These are phyloP conservation scores for Drosophila greeni DNA, from an alignment of 2,888 invertebrate species.

Conservation along the genomic window DNA sequence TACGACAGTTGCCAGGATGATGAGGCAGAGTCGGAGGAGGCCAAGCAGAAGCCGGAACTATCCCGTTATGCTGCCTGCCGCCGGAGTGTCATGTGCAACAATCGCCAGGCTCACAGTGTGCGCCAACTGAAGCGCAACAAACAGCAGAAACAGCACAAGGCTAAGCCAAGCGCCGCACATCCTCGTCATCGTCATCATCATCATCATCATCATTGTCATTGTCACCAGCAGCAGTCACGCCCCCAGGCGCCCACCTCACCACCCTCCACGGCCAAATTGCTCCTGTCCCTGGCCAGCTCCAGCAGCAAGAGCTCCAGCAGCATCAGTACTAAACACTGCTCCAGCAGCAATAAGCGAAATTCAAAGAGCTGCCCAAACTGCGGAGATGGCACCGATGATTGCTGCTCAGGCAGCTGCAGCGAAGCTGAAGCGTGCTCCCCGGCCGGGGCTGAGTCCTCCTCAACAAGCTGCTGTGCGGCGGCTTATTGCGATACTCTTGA, in stretches of 20 bases:
- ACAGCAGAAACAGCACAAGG: conserved; percentile 38
- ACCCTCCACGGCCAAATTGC: conserved; percentile 61
- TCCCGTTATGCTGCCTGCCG: conserved; percentile 64
- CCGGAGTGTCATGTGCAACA: conserved; percentile 67
- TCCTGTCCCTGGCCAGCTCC: conserved; percentile 61
- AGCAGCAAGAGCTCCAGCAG: not conserved
- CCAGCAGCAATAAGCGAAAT: conserved; percentile 19
- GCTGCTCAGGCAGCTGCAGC: conserved; percentile 40
- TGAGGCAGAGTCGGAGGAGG: conserved; percentile 29
- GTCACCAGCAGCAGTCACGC: conserved; percentile 26
- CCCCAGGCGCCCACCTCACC: conserved; percentile 39
- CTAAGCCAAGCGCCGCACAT: conserved; percentile 25
- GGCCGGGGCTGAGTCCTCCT: conserved; percentile 35
- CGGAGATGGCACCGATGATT: conserved; percentile 41
- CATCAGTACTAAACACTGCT: conserved; percentile 3
- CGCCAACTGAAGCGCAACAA: conserved; percentile 71
- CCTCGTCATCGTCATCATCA: conserved; percentile 24
- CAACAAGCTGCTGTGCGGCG: conserved; percentile 41
- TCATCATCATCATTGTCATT: conserved; percentile 29
- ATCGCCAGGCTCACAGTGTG: conserved; percentile 65
- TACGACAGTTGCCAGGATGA: conserved; percentile 61
- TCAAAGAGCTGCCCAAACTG: conserved; percentile 37
- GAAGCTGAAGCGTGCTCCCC: conserved; percentile 46
- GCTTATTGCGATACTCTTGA: conserved; percentile 36
- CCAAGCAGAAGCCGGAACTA: conserved; percentile 17